A percentile compares a stretch with the other conserved stretches of the same genome.
phyloP scores from a whole-genome alignment of 2,888 invertebrate genomes.

The Pandemis corylana region DNA sequence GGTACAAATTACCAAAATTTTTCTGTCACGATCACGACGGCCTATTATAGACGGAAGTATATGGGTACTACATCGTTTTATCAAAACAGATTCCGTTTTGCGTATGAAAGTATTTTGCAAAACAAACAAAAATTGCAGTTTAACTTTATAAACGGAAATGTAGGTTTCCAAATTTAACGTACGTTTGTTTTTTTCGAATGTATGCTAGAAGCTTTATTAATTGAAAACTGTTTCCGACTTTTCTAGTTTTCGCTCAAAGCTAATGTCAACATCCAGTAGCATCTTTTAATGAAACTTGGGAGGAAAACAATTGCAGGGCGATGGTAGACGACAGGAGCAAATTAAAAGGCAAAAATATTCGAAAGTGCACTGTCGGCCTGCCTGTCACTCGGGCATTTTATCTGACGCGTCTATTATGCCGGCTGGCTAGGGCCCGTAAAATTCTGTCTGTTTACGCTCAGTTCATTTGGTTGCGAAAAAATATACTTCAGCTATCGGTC shows the following conservation, averaged over 20 bases:
- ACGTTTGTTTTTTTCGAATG: neutral
- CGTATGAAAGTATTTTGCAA: no score
- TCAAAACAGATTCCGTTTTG: no score
- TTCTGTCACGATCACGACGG: no score
- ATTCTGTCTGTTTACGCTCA: slow-evolving; percentile 42
- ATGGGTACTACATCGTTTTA: no score
- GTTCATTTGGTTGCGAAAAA: slow-evolving; percentile 22
- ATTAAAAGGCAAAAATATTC: slow-evolving; percentile 63
- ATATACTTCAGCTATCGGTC: slow-evolving; percentile 8
- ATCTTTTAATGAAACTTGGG: slow-evolving; percentile 49
- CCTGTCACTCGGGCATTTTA: slow-evolving; percentile 56
- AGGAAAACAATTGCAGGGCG: slow-evolving; percentile 48
- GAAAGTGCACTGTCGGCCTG: slow-evolving; percentile 50
- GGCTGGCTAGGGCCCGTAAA: slow-evolving; percentile 59
- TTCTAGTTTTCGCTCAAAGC: slow-evolving; percentile 20
- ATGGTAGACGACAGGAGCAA: slow-evolving; percentile 52
- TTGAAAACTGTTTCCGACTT: slow-evolving; percentile 3
- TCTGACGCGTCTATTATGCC: slow-evolving; percentile 56
- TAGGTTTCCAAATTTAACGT: neutral
- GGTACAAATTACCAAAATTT: no score
- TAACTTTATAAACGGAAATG: neutral
- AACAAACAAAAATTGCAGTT: no score
- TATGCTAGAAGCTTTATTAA: slow-evolving; percentile 1
- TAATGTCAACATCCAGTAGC: slow-evolving; percentile 34
- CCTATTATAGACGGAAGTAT: no score